These are phyloP conservation scores for Nipponacmea schrenckii DNA, from an alignment of 2,888 invertebrate species.

Conservation along the genomic window DNA sequence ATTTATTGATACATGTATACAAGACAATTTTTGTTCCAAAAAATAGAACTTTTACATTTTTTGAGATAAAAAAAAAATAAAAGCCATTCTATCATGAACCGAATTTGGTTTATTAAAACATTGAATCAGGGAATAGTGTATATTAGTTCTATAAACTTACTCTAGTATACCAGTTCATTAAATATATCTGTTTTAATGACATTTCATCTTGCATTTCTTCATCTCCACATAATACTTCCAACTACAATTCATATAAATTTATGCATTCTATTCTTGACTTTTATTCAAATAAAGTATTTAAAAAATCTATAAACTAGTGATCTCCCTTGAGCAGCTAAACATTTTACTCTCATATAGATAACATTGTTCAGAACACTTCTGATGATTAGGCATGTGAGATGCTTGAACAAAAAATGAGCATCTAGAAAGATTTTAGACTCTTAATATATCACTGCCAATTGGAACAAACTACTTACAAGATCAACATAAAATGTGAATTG, in stretches of 20 bases:
- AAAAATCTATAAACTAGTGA: no score
- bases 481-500: no score
- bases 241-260: conserved; percentile 36
- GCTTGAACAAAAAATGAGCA: no score
- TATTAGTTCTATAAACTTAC: conserved; percentile 32
- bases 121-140: not conserved
- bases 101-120: not conserved
- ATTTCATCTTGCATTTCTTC: conserved; percentile 53
- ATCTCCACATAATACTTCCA: conserved; percentile 57
- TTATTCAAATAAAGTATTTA: no score
- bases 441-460: no score
- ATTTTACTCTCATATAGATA: no score
- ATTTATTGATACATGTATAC: not conserved
- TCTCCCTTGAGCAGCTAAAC: no score
- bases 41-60: conserved; percentile 5
- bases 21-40: conserved; percentile 6
- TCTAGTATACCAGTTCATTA: conserved; percentile 60
- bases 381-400: no score
- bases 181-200: conserved; percentile 61
- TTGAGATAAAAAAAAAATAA: not conserved
- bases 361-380: no score
- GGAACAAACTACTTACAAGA: no score
- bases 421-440: no score
- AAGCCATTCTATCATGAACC: not conserved
- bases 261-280: no score